These are phyloP conservation scores for Thereva nobilitata DNA, from an alignment of 2,888 invertebrate species.

Conservation along the genomic window DNA sequence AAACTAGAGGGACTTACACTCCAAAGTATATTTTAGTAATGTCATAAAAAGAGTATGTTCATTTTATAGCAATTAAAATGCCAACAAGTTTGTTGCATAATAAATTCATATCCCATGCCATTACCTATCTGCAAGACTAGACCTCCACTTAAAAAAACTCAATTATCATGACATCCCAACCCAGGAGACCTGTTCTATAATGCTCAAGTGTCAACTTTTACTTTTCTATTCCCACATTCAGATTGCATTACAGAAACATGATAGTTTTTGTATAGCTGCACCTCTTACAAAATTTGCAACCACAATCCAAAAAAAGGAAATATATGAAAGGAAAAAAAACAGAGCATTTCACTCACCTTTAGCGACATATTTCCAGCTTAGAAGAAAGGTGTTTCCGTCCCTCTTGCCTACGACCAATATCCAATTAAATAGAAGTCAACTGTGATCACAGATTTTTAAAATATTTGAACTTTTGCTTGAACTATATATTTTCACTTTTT, in stretches of 20 bases:
- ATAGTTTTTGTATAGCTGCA: background rate
- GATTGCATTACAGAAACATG: conserved; percentile 18
- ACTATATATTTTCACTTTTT: no score
- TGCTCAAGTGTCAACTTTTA: conserved; percentile 16
- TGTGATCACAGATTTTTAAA: no score
- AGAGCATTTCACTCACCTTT: conserved; percentile 22
- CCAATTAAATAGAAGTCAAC: background rate
- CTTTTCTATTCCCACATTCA: conserved; percentile 5
- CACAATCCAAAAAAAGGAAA: conserved; percentile 13
- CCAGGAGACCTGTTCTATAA: background rate
- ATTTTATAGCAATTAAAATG: no score
- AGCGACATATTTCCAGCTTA: conserved; percentile 18
- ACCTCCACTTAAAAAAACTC: background rate
- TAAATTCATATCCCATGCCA: no score
- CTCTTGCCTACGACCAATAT: background rate
- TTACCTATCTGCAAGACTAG: no score
- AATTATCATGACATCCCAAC: background rate
- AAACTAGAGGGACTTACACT: no score
- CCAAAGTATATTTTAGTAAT: no score
- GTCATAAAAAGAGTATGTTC: no score
- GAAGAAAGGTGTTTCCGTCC: conserved; percentile 9
- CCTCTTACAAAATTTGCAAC: background rate
- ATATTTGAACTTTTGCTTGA: no score
- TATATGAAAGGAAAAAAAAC: no score
- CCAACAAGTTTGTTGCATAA: no score